Evolutionary conservation across 2,797 vertebrate species (phyloP).

Genomic region (Siniperca undulata): DNA sequence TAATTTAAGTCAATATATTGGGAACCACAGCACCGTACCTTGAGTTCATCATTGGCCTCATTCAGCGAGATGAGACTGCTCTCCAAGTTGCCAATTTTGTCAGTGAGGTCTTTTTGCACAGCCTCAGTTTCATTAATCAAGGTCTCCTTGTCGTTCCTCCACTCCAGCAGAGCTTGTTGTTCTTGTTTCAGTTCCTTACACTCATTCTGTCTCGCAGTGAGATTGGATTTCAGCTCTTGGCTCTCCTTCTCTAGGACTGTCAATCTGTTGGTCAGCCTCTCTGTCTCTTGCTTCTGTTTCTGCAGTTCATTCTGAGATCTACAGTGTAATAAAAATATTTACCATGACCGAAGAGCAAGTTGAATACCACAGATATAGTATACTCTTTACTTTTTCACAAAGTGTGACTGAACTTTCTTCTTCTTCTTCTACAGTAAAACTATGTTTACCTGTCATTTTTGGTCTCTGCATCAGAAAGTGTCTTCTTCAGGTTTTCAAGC

Average conservation of each 20-base stretch:
- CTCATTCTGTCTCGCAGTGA: constrained; percentile 83
- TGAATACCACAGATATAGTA: neutral
- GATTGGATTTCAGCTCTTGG: constrained; percentile 78
- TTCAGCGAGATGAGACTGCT: constrained; percentile 77
- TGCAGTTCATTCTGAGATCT: constrained; percentile 86
- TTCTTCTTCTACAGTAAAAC: neutral
- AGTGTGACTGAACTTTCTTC: neutral
- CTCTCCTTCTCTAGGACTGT: constrained; percentile 81
- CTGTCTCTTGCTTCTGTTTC: constrained; percentile 86
- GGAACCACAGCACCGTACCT: constrained; percentile 51
- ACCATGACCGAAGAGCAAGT: neutral
- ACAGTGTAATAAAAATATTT: neutral
- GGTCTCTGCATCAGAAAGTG: constrained; percentile 86
- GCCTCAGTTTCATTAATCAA: constrained; percentile 82
- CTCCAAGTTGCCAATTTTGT: constrained; percentile 85
- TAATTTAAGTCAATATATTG: neutral
- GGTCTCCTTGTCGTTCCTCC: constrained; percentile 89
- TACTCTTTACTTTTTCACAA: neutral
- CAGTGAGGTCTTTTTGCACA: constrained; percentile 85
- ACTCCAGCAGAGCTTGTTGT: constrained; percentile 82
- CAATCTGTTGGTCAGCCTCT: constrained; percentile 83
- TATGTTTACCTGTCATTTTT: constrained; percentile 79
- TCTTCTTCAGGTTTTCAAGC: constrained; percentile 85
- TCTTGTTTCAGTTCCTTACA: constrained; percentile 84
- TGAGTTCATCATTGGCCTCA: constrained; percentile 68